A percentile compares a stretch with the other conserved stretches of the same genome.
Evolutionary conservation across 2,113 vertebrate species (phyloP).

Genomic region (Prunella himalayana): DNA sequence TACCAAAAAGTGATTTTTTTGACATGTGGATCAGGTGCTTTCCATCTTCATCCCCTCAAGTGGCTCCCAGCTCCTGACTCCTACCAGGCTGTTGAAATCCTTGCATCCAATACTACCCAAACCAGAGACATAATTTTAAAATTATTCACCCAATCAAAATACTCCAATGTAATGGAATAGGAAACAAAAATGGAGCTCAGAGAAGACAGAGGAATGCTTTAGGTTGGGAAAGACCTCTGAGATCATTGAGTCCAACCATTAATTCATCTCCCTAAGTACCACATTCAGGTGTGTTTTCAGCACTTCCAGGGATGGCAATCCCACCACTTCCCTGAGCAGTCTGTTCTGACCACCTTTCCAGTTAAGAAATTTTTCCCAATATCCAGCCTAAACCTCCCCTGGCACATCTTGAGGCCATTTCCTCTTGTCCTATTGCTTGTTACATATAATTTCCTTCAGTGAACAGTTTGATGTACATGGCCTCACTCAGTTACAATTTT

Average conservation of each 20-base stretch:
- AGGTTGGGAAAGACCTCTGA: background rate
- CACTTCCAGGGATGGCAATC: background rate
- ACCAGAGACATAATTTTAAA: background rate
- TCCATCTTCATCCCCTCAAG: background rate
- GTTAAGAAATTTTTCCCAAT: background rate
- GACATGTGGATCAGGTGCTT: background rate
- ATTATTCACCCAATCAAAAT: background rate
- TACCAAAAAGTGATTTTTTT: background rate
- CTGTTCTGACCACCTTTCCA: background rate
- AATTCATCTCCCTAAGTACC: background rate
- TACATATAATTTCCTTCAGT: background rate
- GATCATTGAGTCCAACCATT: background rate
- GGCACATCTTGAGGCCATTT: background rate
- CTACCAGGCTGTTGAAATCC: background rate
- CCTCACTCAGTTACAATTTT: background rate
- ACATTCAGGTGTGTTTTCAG: background rate
- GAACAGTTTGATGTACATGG: rapidly evolving
- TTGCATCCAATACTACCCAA: background rate
- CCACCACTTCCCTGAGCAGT: background rate
- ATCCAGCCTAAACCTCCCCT: background rate
- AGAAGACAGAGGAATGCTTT: background rate
- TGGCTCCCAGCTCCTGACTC: background rate
- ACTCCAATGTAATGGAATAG: rapidly evolving
- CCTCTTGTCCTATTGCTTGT: background rate
- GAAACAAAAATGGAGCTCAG: background rate